Percentiles rank a stretch among this genome's conserved stretches.
These are phyloP conservation scores for Nephrotoma flavescens DNA, from an alignment of 2,888 invertebrate genomes.

Conservation along the genomic window DNA sequence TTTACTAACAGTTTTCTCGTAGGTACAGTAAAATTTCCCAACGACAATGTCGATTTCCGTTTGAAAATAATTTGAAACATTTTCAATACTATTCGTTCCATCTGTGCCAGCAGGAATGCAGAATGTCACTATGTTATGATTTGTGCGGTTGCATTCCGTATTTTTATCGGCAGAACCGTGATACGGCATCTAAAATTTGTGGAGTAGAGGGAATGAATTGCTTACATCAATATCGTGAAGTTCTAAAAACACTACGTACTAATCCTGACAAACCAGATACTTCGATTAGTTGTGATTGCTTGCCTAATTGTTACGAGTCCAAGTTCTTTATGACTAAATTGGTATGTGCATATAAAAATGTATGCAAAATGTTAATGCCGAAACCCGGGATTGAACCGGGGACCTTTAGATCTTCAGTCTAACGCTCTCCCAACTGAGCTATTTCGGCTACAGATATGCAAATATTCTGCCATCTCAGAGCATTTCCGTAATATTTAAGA, in stretches of 20 bases:
- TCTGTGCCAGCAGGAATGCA: constrained; percentile 49
- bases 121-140: constrained; percentile 38
- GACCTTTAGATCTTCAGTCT: constrained; percentile 57
- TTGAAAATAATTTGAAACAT: constrained; percentile 41
- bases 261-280: constrained; percentile 19
- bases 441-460: constrained; percentile 40
- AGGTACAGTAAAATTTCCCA: constrained; percentile 31
- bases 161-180: constrained; percentile 45
- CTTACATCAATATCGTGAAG: neutral
- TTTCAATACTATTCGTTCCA: constrained; percentile 45
- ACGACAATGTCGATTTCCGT: constrained; percentile 42
- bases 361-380: neutral
- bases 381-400: neutral
- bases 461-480: no score
- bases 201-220: neutral
- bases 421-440: constrained; percentile 72
- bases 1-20: neutral
- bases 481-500: no score
- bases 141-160: constrained; percentile 49
- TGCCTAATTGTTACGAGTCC: constrained; percentile 44
- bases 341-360: constrained; percentile 23
- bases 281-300: constrained; percentile 39
- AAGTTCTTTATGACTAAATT: constrained; percentile 40
- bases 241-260: neutral
- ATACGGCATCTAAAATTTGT: constrained; percentile 8